phyloP scores from a whole-genome alignment of 2,113 vertebrate genomes.

The Sinocyclocheilus rhinocerous region DNA sequence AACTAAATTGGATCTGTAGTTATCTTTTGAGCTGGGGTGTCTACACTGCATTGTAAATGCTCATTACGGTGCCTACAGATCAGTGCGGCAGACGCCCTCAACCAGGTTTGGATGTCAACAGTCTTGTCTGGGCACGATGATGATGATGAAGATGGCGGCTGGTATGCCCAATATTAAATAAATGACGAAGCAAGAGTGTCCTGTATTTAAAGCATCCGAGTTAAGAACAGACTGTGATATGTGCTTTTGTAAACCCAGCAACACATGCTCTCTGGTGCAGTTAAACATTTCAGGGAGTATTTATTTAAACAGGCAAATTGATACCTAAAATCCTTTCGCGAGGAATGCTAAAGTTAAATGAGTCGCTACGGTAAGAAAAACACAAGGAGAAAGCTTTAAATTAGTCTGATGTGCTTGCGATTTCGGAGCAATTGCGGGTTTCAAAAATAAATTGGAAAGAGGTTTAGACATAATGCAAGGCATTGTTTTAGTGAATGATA shows the following conservation, averaged over 20 bases:
- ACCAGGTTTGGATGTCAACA: constrained; percentile 35
- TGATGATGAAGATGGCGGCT: constrained; percentile 23
- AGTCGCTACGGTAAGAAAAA: constrained; percentile 67
- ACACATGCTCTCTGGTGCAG: constrained; percentile 60
- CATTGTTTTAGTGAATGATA: constrained; percentile 50
- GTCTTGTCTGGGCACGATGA: background rate
- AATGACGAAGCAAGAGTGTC: constrained; percentile 4
- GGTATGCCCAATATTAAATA: constrained; percentile 35
- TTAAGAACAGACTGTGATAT: constrained; percentile 42
- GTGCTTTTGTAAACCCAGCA: constrained; percentile 65
- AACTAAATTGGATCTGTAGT: constrained; percentile 42
- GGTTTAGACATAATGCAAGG: constrained; percentile 35
- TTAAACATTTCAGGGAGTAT: constrained; percentile 72
- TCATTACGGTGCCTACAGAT: constrained; percentile 9
- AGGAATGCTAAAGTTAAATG: constrained; percentile 72
- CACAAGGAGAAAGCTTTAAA: constrained; percentile 47
- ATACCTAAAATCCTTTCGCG: constrained; percentile 68
- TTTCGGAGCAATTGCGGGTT: constrained; percentile 50
- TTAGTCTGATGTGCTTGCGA: constrained; percentile 52
- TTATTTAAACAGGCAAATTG: constrained; percentile 75
- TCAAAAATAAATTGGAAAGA: constrained; percentile 22
- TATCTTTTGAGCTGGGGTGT: constrained; percentile 41
- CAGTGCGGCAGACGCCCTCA: constrained; percentile 18
- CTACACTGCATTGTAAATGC: constrained; percentile 14
- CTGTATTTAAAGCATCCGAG: constrained; percentile 23